A percentile compares a stretch with the other conserved stretches of the same genome.
phyloP scores from a whole-genome alignment of 2,888 invertebrate species.

The Emmelina monodactyla region DNA sequence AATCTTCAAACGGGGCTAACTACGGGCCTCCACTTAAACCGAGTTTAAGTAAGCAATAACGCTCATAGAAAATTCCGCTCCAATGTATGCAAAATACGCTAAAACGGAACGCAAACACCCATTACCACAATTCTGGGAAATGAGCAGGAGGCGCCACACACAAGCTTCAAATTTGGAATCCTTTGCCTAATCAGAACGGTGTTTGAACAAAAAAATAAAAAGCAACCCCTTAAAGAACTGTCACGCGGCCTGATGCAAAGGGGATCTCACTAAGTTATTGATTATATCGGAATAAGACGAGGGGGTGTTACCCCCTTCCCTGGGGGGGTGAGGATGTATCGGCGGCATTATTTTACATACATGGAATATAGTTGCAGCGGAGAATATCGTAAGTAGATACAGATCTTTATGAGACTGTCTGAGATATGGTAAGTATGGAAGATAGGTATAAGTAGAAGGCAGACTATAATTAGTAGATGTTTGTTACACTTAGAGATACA shows the following conservation, averaged over 20 bases:
- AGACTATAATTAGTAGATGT: too few species aligned
- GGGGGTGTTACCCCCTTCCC: slow-evolving; percentile 30
- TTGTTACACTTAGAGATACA: too few species aligned
- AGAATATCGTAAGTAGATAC: too few species aligned
- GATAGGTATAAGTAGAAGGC: too few species aligned
- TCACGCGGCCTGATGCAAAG: slow-evolving; percentile 64
- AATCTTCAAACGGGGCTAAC: too few species aligned
- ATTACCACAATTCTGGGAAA: slow-evolving; percentile 34
- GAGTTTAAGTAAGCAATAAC: slow-evolving; percentile 10
- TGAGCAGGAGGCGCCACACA: slow-evolving; percentile 34
- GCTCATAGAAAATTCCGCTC: slow-evolving; percentile 26
- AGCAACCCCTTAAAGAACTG: slow-evolving; percentile 57
- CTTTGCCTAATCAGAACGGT: slow-evolving; percentile 61
- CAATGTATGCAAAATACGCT: slow-evolving; percentile 27
- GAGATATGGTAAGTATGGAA: too few species aligned
- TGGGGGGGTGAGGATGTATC: slow-evolving; percentile 52
- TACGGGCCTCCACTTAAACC: too few species aligned
- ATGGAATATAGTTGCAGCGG: slow-evolving; percentile 59
- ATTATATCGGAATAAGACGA: slow-evolving; percentile 67
- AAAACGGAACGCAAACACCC: slow-evolving; percentile 38
- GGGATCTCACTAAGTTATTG: slow-evolving; percentile 67
- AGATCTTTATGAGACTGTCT: too few species aligned
- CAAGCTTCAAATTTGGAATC: slow-evolving; percentile 53
- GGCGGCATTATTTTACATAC: slow-evolving; percentile 66
- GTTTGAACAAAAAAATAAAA: slow-evolving; percentile 59